Conservation (phyloP, 2,888 invertebrate genomes). For the Agriopis leucophaearia region DNA sequence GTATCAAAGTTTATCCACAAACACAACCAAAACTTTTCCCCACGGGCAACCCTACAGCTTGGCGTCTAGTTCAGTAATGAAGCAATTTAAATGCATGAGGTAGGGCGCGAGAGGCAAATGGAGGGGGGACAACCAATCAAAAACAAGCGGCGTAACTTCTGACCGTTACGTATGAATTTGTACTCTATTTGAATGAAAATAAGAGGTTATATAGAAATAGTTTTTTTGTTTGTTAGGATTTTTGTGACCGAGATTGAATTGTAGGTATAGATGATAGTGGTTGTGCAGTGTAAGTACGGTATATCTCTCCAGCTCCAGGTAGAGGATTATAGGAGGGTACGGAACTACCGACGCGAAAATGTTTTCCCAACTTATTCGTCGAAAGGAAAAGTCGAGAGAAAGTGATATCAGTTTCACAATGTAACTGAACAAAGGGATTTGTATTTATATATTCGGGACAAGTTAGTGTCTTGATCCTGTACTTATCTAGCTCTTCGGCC, state of each 20-base stretch:
- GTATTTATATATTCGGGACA: constrained; percentile 40
- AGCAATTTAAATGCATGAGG: constrained; percentile 88
- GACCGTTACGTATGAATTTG: constrained; percentile 42
- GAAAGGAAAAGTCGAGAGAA: constrained; percentile 83
- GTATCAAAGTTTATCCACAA: constrained; percentile 47
- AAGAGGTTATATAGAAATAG: constrained; percentile 44
- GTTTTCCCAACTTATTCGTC: constrained; percentile 83
- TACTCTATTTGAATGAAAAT: neutral
- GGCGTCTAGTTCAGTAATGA: constrained; percentile 85
- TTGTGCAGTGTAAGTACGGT: constrained; percentile 81
- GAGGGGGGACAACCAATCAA: constrained; percentile 71
- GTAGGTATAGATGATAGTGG: constrained; percentile 85
- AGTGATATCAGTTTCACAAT: constrained; percentile 70
- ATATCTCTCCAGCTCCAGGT: constrained; percentile 85
- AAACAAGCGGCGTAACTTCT: constrained; percentile 56
- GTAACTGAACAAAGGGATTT: constrained; percentile 45
- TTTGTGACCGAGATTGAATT: constrained; percentile 43
- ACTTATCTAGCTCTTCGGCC: constrained; percentile 15
- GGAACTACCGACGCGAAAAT: constrained; percentile 76
- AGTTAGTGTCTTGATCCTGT: constrained; percentile 32
- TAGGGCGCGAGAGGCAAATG: constrained; percentile 83
- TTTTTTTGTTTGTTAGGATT: constrained; percentile 35
- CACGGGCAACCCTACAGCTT: constrained; percentile 78
- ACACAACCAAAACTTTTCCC: constrained; percentile 63
- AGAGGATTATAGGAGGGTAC: constrained; percentile 82